Percentiles rank a stretch among this genome's conserved stretches.
Evolutionary conservation across 2,888 invertebrate genomes (phyloP).

Genomic region (Alcis repandata): DNA sequence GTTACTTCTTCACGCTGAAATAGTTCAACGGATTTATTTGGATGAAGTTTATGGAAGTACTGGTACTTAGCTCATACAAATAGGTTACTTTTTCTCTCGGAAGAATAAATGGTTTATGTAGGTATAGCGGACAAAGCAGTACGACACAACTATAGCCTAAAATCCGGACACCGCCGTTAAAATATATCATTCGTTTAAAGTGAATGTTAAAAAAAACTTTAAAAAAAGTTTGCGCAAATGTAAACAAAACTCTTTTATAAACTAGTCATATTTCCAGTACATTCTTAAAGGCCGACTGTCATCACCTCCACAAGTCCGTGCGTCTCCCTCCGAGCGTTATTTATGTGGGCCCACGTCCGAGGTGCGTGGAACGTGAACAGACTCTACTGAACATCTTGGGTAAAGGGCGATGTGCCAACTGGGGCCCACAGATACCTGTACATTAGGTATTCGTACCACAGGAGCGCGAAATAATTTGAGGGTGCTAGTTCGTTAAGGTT

Average conservation of each 20-base stretch:
- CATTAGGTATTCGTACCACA: background rate
- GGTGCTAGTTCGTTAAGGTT: background rate
- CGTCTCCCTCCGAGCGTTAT: constrained; percentile 32
- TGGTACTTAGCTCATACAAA: too few relatives aligned
- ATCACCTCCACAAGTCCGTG: constrained; percentile 21
- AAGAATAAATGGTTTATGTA: too few relatives aligned
- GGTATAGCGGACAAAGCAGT: too few relatives aligned
- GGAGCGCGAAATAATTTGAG: background rate
- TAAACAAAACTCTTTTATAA: background rate
- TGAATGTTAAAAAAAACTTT: too few relatives aligned
- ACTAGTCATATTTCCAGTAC: background rate
- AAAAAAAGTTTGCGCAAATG: too few relatives aligned
- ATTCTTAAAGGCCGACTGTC: background rate
- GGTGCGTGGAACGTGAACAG: constrained; percentile 56
- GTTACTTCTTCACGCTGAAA: too few relatives aligned
- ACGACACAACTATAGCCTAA: too few relatives aligned
- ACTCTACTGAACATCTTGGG: constrained; percentile 28
- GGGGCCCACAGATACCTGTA: background rate
- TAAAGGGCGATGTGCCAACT: constrained; percentile 21
- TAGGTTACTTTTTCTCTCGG: too few relatives aligned
- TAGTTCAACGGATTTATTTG: too few relatives aligned
- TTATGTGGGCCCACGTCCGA: constrained; percentile 58
- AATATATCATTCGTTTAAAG: too few relatives aligned
- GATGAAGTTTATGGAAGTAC: too few relatives aligned
- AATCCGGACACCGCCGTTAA: too few relatives aligned